Evolutionary conservation across 2,113 vertebrate genomes (phyloP), one percentile per base, ranked within the genome.

Genomic region (Aleadryas rufinucha): DNA sequence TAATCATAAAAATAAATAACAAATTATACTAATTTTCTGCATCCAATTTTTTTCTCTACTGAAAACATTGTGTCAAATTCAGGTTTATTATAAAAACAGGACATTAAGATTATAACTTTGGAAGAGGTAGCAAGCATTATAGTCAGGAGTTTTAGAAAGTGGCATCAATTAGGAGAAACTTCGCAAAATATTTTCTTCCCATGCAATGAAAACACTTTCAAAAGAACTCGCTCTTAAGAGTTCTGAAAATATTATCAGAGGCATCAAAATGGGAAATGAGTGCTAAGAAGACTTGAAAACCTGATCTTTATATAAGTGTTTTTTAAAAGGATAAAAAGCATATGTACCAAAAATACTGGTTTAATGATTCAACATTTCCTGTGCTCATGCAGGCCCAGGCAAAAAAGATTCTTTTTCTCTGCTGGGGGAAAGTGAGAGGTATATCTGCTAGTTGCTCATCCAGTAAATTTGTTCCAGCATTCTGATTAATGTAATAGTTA

Each of bases 151-250:
- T 91, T 87, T 61, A 81, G 16, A 81, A 89, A 93, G 12, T 5
- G 60, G 3, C 6, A 87, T 31, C 31, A 35, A 26, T 44, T 80
- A 56, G 35, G 12, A 64, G 20, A 74, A 78, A 15, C 6, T 83
- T 50, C 57, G 28, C 24, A 52, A 80, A 84, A 52, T 33, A 47
- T 28, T 79, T 59, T 41, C 5, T 50, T 91, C 61, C 24, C 6
- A 24, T 47, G 26, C 8, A 61, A 6, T 35, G 15, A 89, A 65
- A 74, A 49, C 2, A n/a, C 13, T 87, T 75, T 53, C 50, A 44
- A 50, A 70, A 61, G 24, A 69, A 41, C 3, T 53, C 0, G 0
- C 1, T 11, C 2, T 44, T 60, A 65, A n/a, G 9, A 44, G 11
- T 68, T 80, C 35, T 77, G n/a, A 72, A 93, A 89, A 80, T 77